Base-by-base conservation (phyloP, 2,888 invertebrate species). In the Phorcus lineatus region DNA sequence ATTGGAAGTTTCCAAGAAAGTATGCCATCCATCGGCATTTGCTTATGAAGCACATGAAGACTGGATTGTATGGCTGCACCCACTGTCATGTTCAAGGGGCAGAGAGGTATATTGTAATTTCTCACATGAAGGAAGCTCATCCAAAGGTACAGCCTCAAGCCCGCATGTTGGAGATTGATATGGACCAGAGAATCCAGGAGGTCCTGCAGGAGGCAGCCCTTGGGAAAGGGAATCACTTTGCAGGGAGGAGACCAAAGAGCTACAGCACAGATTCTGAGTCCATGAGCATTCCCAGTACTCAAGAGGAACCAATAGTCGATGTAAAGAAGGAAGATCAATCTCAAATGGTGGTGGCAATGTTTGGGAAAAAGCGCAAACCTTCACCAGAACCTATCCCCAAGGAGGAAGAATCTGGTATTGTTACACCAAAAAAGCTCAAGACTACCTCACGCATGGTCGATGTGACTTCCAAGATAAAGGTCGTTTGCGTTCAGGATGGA, bases 91-190 rank as follows among this genome's bases (percentile, higher is more conserved):
- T 81, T 62, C 78, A 83, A 77, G 85, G 84, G 17, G 82, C 83
- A 53, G 85, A 85, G 78, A 78, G 83, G 40, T 85, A 85, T 77
- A 81, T 82, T 74, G 82, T 85, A 19, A 80, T 83, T 28, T 75
- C 81, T 7, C 85, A 85, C 80, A 84, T 85, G 77, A 82, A 81
- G 17, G 85, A 85, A 53, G 81, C 82, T 13, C 85, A 85, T 74
- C 78, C 77, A 22, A 81, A 76, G 19, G 62, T 55, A 13, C 78
- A 81, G 9, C 70, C 83, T n/a, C 83, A 80, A 54, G 78, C 84
- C 13, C 70, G 62, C 22, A 80, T 80, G 22, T 52, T 80, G 22
- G 53, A 77, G n/a, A 79, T 84, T 11, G 83, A 85, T 55, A 78
- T 85, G 19, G 78, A 79, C n/a, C 70, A 66, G 2, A 55, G 77